These are phyloP conservation scores for Zaprionus africanus DNA, from an alignment of 1,140 invertebrate genomes.

Conservation along the genomic window DNA sequence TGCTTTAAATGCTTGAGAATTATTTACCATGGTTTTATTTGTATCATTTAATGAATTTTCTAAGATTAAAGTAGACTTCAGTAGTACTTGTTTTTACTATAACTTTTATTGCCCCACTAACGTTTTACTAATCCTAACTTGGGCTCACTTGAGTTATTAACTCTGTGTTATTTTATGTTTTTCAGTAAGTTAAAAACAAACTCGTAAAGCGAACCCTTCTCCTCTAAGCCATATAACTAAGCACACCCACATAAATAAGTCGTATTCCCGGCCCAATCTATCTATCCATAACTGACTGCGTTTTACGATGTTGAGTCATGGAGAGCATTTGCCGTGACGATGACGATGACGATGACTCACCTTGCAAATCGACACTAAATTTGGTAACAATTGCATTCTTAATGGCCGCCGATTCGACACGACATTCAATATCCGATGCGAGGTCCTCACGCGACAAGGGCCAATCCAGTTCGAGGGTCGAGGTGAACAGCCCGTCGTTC, in stretches of 20 bases:
- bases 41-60: background rate
- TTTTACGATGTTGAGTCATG: conserved; percentile 21
- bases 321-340: conserved; percentile 8
- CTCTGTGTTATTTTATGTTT: conserved; percentile 30
- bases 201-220: conserved; percentile 48
- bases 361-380: conserved; percentile 92
- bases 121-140: background rate
- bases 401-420: conserved; percentile 90
- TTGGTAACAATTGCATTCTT: conserved; percentile 85
- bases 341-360: conserved; percentile 84
- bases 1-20: background rate
- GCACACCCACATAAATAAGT: conserved; percentile 41
- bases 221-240: conserved; percentile 38
- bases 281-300: conserved; percentile 16
- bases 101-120: background rate
- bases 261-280: conserved; percentile 11
- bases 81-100: background rate
- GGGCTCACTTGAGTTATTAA: too few relatives aligned
- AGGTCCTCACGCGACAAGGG: conserved; percentile 91
- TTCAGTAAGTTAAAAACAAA: conserved; percentile 51
- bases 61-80: background rate
- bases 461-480: conserved; percentile 87
- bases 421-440: conserved; percentile 90
- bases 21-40: background rate
- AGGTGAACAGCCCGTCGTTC: conserved; percentile 87